Evolutionary conservation across 2,797 vertebrate species (phyloP).

Genomic region (Lutjanus argentimaculatus): DNA sequence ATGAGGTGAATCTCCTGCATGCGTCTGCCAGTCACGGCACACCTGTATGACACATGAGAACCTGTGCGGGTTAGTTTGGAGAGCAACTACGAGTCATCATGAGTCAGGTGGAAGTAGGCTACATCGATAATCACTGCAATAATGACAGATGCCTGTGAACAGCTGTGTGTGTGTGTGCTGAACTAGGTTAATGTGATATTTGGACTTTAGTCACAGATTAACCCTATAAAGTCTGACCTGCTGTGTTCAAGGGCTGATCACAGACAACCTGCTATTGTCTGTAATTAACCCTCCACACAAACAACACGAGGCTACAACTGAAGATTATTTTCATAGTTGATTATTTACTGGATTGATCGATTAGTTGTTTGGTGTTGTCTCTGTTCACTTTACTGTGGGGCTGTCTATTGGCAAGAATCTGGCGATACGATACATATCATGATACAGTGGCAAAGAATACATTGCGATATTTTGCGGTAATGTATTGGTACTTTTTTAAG

Average conservation of each 20-base stretch:
- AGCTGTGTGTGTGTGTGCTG: constrained; percentile 57
- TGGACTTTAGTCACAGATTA: constrained; percentile 77
- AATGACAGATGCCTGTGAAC: constrained; percentile 71
- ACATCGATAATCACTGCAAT: constrained; percentile 63
- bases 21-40: constrained; percentile 23
- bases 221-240: constrained; percentile 65
- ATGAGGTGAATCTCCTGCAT: background rate
- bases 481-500: no score
- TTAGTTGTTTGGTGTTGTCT: no score
- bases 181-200: constrained; percentile 85
- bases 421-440: no score
- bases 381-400: no score
- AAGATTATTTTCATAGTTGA: no score
- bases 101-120: constrained; percentile 69
- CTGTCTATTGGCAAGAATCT: no score
- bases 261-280: constrained; percentile 43
- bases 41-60: constrained; percentile 65
- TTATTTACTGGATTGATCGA: no score
- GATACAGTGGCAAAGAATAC: no score
- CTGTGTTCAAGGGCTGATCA: constrained; percentile 31
- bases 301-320: no score
- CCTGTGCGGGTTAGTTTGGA: constrained; percentile 25
- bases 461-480: no score
- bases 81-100: constrained; percentile 41
- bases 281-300: constrained; percentile 35